Evolutionary conservation across 2,888 invertebrate species (phyloP).

Genomic region (Axea sp.): DNA sequence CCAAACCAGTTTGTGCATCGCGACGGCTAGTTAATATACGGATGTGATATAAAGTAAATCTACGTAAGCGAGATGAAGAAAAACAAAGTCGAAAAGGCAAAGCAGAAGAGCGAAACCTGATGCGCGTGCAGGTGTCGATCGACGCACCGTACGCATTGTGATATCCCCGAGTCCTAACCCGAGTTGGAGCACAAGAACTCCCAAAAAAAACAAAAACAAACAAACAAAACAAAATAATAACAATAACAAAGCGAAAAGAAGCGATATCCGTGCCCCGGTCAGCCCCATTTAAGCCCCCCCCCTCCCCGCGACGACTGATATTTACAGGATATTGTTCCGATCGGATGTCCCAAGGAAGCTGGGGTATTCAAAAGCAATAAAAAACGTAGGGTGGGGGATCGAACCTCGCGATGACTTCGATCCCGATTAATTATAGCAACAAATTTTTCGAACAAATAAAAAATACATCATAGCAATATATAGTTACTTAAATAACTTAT

Average conservation of each 20-base stretch:
- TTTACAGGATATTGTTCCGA: slow-evolving; percentile 79
- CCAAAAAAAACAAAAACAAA: slow-evolving; percentile 7
- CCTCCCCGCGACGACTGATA: slow-evolving; percentile 74
- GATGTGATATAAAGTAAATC: slow-evolving; percentile 67
- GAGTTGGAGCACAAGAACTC: slow-evolving; percentile 1
- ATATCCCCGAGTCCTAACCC: slow-evolving; percentile 66
- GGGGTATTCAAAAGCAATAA: slow-evolving; percentile 79
- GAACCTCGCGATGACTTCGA: slow-evolving; percentile 63
- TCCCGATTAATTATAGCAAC: slow-evolving; percentile 64
- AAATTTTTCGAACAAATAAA: slow-evolving; percentile 54
- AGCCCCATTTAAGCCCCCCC: slow-evolving; percentile 47
- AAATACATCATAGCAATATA: slow-evolving; percentile 53
- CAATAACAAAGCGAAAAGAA: slow-evolving; percentile 4
- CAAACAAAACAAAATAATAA: slow-evolving; percentile 10
- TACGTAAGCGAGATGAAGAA: slow-evolving; percentile 35
- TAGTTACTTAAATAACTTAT: slow-evolving; percentile 42
- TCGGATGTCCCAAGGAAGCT: slow-evolving; percentile 78
- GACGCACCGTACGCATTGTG: slow-evolving; percentile 71
- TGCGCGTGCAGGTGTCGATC: slow-evolving; percentile 59
- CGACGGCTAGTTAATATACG: slow-evolving; percentile 55
- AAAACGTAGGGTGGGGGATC: slow-evolving; percentile 74
- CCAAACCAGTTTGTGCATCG: slow-evolving; percentile 61
- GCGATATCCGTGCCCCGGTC: slow-evolving; percentile 36
- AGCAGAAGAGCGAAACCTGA: slow-evolving; percentile 44
- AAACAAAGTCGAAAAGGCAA: slow-evolving; percentile 18